Evolutionary conservation across 1,140 invertebrate species (phyloP), one percentile per base, ranked within the genome.

Genomic region (Drosophila kikkawai): DNA sequence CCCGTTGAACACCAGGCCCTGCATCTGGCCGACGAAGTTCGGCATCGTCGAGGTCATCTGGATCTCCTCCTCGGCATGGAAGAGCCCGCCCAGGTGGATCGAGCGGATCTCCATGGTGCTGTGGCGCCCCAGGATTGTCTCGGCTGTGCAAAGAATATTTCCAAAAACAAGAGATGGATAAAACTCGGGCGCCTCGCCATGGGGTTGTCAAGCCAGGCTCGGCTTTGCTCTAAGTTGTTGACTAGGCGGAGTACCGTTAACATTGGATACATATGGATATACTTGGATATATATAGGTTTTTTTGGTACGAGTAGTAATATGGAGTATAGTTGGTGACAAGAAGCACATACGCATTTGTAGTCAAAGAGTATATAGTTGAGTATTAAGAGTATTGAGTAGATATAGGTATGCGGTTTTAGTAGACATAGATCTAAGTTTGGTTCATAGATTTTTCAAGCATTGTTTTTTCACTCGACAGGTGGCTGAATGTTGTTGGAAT

Each of bases 1-100:
- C 12, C 97, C 96, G 93, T 99, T 99, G 93, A 98, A 97, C 71
- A 97, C 95, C 82, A 99, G 96, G 82, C 98, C 98, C 93, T 99
- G 98, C 81, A 99, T 95, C 84, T 97, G 96, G 1, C 98, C 98
- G 13, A 97, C 95, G 86, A 98, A 99, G 82, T 97, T 97, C 1
- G 96, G 96, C 77, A 96, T 93, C 15, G 96, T 95, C 39, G 95
- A 95, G 3, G 95, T 95, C 94, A 96, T 95, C 82, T 95, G 95
- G 37, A 96, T 95, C 91, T 97, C 96, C 93, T 97, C 96, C 84
- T 96, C 96, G 5, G 95, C 94, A 79, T 97, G 95, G 68, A 95
- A 95, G 13, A 97, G 94, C 4, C 97, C 96, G 36, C 96, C 97
- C 53, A 97, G 93, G 91, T 98, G 96, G 15, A 98, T 94, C 3